phyloP scores from a whole-genome alignment of 2,888 invertebrate species.

The Cerceris ruficornis region DNA sequence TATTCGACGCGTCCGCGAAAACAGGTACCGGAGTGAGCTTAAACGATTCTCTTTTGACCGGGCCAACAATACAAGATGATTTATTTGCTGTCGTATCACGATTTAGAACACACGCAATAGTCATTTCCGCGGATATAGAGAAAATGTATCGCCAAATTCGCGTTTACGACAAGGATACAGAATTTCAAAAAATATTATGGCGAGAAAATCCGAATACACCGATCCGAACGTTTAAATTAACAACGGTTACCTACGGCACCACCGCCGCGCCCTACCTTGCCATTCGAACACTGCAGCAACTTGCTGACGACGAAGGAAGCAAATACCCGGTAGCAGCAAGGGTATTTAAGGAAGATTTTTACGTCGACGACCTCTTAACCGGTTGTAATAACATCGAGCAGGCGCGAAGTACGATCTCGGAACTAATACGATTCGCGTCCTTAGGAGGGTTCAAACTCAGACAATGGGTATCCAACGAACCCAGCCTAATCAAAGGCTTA shows the following conservation, averaged over 20 bases:
- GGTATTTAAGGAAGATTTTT: not conserved
- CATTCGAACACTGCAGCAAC: not conserved
- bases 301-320: not conserved
- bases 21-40: not conserved
- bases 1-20: constrained; percentile 5
- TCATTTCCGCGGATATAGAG: not conserved
- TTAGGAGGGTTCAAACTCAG: no score
- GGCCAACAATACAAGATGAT: constrained; percentile 2
- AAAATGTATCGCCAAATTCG: constrained; percentile 11
- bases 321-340: not conserved
- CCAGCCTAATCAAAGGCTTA: no score
- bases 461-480: no score
- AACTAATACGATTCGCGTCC: no score
- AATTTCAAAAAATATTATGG: not conserved
- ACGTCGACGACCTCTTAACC: constrained; percentile 6
- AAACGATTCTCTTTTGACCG: not conserved
- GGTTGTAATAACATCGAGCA: not conserved
- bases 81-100: not conserved
- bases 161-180: not conserved
- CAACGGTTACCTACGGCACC: not conserved
- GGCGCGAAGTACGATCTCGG: not conserved
- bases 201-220: not conserved
- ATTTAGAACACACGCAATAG: not conserved
- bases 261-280: not conserved
- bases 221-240: not conserved